Base-by-base conservation (phyloP, 1,140 invertebrate species). In the Globodera ellingtonae region DNA sequence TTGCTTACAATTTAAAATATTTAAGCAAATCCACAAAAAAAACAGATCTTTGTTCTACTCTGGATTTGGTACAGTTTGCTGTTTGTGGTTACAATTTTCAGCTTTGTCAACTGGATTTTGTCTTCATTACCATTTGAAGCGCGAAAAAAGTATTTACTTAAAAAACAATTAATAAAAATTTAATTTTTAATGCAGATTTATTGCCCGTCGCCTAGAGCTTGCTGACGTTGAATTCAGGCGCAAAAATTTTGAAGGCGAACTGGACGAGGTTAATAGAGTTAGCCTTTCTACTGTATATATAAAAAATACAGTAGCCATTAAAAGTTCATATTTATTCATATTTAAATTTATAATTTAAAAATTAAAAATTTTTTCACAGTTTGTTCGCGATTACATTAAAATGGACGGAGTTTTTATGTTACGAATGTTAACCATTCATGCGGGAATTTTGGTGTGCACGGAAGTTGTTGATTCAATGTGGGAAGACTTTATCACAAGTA, bases 11-110 rank as follows among this genome's bases (percentile, higher is more conserved):
- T 62, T 62, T 62, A 5, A 62, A 62, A 62, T 2, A 62, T 13
- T n/a, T 52, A 52, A 52, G 50, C 50, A 35, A 3, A 35, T 73
- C 65, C 6, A n/a, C n/a, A 65, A 80, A 35, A 35, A 35, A 35
- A 35, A 4, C 80, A 86, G 79, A 87, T 90, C 24, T 90, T 90
- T 80, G 83, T 90, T 47, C 66, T 92, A 62, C 82, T 92, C 15
- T 92, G 91, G 91, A 90, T 91, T 80, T 92, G 91, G 91, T 90
- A 91, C 59, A 89, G 91, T 5, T 89, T 91, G 72, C 86, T 91
- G 13, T 87, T 90, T 70, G 79, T 90, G 7, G 84, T 90, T n/a
- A 90, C 91, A 13, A 84, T 90, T 70, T 88, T 90, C 48, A 83
- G 79, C 44, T 81, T 88, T 24, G 59, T 85, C n/a, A 84, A 81